phyloP scores from a whole-genome alignment of 2,888 invertebrate genomes.

The Oxystoma pomonae region DNA sequence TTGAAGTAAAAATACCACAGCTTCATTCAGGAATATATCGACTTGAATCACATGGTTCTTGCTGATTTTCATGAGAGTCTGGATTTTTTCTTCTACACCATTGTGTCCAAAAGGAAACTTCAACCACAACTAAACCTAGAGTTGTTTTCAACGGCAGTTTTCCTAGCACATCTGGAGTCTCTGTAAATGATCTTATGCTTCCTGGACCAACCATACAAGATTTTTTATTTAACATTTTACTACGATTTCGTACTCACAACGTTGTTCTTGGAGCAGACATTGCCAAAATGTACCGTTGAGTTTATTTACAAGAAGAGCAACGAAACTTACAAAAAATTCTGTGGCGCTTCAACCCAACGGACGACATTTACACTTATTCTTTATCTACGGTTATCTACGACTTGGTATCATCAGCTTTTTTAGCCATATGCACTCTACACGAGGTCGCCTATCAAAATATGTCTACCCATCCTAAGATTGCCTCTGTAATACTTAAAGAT shows the following conservation, averaged over 20 bases:
- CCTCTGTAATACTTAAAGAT: too few relatives aligned
- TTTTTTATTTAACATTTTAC: slow-evolving; percentile 3
- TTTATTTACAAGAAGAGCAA: slow-evolving; percentile 2
- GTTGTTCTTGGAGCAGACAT: slow-evolving; percentile 8
- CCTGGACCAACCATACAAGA: slow-evolving; percentile 7
- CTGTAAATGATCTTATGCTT: slow-evolving; percentile 4
- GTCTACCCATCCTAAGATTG: too few relatives aligned
- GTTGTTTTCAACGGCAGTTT: slow-evolving; percentile 21
- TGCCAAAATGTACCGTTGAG: slow-evolving; percentile 14
- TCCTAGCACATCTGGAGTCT: slow-evolving; percentile 6
- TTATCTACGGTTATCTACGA: slow-evolving; percentile 13
- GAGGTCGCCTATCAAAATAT: slow-evolving; percentile 15
- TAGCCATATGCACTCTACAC: slow-evolving; percentile 20
- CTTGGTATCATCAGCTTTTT: slow-evolving; percentile 18
- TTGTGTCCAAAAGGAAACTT: slow-evolving; percentile 19
- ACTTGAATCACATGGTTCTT: slow-evolving; percentile 21
- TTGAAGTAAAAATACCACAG: slow-evolving; percentile 16
- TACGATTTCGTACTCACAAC: slow-evolving; percentile 3
- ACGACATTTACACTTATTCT: slow-evolving; percentile 3
- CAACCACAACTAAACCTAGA: slow-evolving; percentile 20
- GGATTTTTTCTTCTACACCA: slow-evolving; percentile 23
- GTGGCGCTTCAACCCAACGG: slow-evolving; percentile 7
- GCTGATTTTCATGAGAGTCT: slow-evolving; percentile 5
- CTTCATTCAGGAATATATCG: slow-evolving; percentile 24
- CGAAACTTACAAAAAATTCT: slow-evolving; percentile 8